Conservation (phyloP, 2,113 vertebrate genomes). For the Paracanthobrama guichenoti region DNA sequence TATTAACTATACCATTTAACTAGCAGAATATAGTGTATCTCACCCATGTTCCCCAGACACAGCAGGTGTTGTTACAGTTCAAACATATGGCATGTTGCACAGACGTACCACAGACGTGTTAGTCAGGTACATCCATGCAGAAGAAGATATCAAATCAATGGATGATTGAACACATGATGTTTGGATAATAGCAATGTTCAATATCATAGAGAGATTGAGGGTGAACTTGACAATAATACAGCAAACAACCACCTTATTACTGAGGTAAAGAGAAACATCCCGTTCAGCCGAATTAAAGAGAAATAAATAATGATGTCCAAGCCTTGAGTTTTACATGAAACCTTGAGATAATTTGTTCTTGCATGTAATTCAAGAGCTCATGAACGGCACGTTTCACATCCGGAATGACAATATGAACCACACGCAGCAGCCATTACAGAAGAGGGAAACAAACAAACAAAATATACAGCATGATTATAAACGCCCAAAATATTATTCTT, state of each 20-base stretch:
- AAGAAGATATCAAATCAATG: neutral
- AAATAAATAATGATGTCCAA: conserved; percentile 1
- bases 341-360: neutral
- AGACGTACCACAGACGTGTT: neutral
- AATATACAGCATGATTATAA: neutral
- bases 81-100: neutral
- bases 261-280: conserved; percentile 6
- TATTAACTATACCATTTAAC: conserved; percentile 11
- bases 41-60: neutral
- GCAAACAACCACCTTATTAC: neutral
- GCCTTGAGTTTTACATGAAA: conserved; percentile 3
- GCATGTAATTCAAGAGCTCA: neutral
- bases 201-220: neutral
- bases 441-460: neutral
- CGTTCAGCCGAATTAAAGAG: neutral
- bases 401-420: neutral
- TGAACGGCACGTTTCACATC: neutral
- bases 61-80: neutral
- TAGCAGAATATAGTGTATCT: conserved; percentile 10
- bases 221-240: neutral
- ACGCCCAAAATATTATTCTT: neutral
- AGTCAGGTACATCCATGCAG: neutral
- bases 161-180: neutral
- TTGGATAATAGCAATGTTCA: neutral
- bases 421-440: neutral